Conservation (phyloP, 2,113 vertebrate genomes). For the Otis tarda region DNA sequence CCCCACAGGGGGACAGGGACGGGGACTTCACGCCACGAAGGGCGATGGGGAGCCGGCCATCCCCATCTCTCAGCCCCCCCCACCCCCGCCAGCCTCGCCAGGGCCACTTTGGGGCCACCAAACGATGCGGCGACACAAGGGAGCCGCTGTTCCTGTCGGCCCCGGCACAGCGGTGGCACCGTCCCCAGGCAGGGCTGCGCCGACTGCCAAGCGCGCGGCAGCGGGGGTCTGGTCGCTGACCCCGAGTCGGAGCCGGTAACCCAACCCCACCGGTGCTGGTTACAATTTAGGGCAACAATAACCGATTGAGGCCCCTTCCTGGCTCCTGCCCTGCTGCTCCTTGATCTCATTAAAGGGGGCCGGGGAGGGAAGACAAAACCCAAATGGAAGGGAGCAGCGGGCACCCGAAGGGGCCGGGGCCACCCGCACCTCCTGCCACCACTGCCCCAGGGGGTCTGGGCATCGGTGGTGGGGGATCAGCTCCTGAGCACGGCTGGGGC, state of each 20-base stretch:
- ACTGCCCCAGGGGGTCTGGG: neutral
- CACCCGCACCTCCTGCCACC: fast-evolving
- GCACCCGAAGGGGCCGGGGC: neutral
- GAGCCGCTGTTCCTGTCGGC: neutral
- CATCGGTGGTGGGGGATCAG: neutral
- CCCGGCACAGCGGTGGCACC: fast-evolving
- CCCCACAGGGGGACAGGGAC: neutral
- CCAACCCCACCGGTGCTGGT: constrained; percentile 37
- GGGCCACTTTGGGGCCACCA: neutral
- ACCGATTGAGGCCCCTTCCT: constrained; percentile 58
- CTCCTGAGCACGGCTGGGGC: fast-evolving
- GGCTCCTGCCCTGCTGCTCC: constrained; percentile 34
- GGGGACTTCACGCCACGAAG: neutral
- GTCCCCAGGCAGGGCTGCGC: fast-evolving
- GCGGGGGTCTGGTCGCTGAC: neutral
- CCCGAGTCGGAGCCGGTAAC: neutral
- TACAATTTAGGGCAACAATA: constrained; percentile 68
- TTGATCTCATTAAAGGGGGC: constrained; percentile 42
- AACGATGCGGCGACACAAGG: neutral
- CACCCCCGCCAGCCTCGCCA: neutral
- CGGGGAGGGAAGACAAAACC: neutral
- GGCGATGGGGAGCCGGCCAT: fast-evolving
- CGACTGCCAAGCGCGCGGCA: fast-evolving
- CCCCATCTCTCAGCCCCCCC: neutral
- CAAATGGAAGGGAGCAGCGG: neutral